Percentiles rank a stretch among this genome's conserved stretches.
Evolutionary conservation across 2,888 invertebrate species (phyloP).

Genomic region (Anaspis maculata): DNA sequence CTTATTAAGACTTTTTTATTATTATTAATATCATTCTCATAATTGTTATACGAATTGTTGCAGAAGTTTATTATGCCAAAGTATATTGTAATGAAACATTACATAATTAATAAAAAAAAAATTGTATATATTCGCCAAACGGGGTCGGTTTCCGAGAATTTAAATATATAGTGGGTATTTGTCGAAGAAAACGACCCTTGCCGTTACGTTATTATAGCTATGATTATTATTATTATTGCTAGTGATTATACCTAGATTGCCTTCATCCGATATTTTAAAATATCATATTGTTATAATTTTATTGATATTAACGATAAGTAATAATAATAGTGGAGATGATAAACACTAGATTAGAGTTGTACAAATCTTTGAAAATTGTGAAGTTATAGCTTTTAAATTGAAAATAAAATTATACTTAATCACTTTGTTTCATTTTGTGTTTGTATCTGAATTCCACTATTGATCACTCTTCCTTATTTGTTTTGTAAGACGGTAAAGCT

Average conservation of each 20-base stretch:
- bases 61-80: too few species aligned
- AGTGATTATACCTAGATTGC: constrained; percentile 29
- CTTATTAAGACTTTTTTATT: too few species aligned
- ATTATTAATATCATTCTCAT: too few species aligned
- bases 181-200: constrained; percentile 6
- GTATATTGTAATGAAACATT: constrained; percentile 4
- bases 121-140: not conserved
- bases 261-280: constrained; percentile 28
- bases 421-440: too few species aligned
- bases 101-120: not conserved
- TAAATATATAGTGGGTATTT: not conserved
- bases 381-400: constrained; percentile 25
- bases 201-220: constrained; percentile 16
- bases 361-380: constrained; percentile 19
- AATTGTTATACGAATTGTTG: too few species aligned
- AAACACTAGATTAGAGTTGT: constrained; percentile 14
- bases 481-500: too few species aligned
- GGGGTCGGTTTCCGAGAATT: not conserved
- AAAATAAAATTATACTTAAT: constrained; percentile 14
- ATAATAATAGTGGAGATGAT: constrained; percentile 10
- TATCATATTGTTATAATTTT: constrained; percentile 22
- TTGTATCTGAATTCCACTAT: too few species aligned
- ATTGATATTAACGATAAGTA: too few species aligned
- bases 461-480: too few species aligned
- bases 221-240: constrained; percentile 13